Base-by-base conservation (phyloP, 2,113 vertebrate genomes). In the Mustela lutreola region DNA sequence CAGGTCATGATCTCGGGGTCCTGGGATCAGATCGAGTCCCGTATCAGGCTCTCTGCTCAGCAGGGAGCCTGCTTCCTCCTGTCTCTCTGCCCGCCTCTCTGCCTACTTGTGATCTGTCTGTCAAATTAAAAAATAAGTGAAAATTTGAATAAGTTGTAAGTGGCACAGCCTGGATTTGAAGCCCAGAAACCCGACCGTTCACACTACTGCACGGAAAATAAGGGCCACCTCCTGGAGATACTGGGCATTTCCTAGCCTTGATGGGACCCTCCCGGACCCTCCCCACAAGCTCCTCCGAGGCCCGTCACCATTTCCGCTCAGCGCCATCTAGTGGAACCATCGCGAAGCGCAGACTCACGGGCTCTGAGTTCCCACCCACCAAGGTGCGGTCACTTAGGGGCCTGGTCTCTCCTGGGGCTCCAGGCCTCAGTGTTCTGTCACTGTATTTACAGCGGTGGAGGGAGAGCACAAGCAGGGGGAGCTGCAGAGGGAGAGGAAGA, bases 291-390 rank as follows among this genome's bases (percentile, higher is more conserved):
- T 15, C 33, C 19, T 12, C 39, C 33, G 5, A 14, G 42, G 5
- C 6, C 8, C 42, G 0, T n/a, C 36, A 21, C 3, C 10, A 1
- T 18, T 63, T 48, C 7, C 50, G 0, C 81, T 50, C 33, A 70
- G 93, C 73, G 2, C 87, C 95, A 95, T 8, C 93, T 96, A 91
- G 93, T 50, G 95, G 93, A 10, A 7, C 4, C 63, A 28, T 42
- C 14, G 7, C 12, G 2, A 18, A 5, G 1, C 80, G 76, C 28
- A 28, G 67, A 24, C 28, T 0, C 48, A 4, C 11, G 1, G 16
- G 48, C 26, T 7, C 26, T 5, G 26, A 28, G 24, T 19, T 18
- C 62, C 24, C 28, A 0, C 22, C 45, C 2, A 0, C 31, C 28
- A 11, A 56, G 53, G 53, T 18, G 16, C 53, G 0, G 48, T 42